Base-by-base conservation (phyloP, 2,888 invertebrate species). In the Dryomyza anilis region DNA sequence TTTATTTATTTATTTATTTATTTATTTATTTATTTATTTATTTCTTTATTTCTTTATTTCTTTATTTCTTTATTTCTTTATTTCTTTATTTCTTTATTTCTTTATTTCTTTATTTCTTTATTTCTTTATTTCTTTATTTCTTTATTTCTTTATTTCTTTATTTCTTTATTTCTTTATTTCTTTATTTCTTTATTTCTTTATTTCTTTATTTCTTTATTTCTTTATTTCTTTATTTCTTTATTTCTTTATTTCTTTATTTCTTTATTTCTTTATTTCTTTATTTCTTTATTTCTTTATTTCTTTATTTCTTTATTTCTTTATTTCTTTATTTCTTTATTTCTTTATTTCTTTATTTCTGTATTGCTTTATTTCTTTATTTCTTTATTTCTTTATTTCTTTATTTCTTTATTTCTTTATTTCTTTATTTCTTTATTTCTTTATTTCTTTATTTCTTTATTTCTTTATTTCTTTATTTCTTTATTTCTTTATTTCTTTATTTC, bases 31-130 rank as follows among this genome's bases (percentile, higher is more conserved):
- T n/a, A n/a, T n/a, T n/a, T n/a, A n/a, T n/a, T n/a, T n/a, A n/a
- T n/a, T n/a, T n/a, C n/a, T n/a, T n/a, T n/a, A n/a, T 7, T 43
- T 58, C 19, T 29, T 57, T 59, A 16, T 55, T 30, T 60, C 36
- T 27, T 45, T 58, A 14, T 2, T 45, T 50, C 30, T 45, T 61
- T 56, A 59, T 46, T 64, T 64, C 56, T 61, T 58, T 64, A 23
- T 45, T 45, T 64, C 50, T 61, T 61, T 62, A 64, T 56, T 50
- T n/a, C n/a, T n/a, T n/a, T n/a, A n/a, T n/a, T n/a, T n/a, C n/a
- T n/a, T n/a, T n/a, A n/a, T n/a, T n/a, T n/a, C n/a, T 33, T 39
- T 52, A 30, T 56, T 36, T 50, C 14, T 19, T 63, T n/a, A 55
- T 25, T 43, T 27, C 14, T 2, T 16, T 50, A 36, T 25, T 58